Percentiles rank a stretch among this genome's conserved stretches.
Conservation (phyloP, 2,113 vertebrate species). For the Urocynchramus pylzowi region DNA sequence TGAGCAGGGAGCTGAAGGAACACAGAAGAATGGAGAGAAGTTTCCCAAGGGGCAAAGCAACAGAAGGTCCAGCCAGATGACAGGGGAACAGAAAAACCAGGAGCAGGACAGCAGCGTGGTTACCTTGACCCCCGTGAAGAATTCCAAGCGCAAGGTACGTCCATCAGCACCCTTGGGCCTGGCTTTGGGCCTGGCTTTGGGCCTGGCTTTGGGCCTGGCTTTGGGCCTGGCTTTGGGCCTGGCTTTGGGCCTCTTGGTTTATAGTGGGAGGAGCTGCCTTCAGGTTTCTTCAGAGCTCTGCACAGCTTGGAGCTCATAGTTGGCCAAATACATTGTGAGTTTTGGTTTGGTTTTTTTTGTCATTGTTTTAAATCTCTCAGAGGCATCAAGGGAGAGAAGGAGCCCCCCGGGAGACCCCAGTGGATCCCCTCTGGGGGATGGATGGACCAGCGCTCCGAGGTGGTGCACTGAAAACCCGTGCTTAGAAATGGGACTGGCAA, state of each 20-base stretch:
- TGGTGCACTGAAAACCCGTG: neutral
- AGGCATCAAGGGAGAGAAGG: neutral
- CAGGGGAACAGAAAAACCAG: slow-evolving; percentile 45
- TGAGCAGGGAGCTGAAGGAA: neutral
- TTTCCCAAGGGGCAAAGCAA: slow-evolving; percentile 35
- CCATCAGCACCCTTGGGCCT: neutral
- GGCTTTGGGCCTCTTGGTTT: neutral
- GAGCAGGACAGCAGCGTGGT: neutral
- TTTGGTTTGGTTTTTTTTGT: neutral
- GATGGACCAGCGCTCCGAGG: neutral
- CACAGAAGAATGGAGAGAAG: slow-evolving; percentile 40
- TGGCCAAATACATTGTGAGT: neutral
- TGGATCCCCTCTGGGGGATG: neutral
- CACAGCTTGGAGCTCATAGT: neutral
- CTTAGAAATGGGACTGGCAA: neutral
- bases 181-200: neutral
- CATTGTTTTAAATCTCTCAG: slow-evolving; percentile 46
- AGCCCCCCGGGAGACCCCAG: neutral
- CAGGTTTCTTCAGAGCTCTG: slow-evolving; percentile 10
- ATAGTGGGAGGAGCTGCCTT: neutral
- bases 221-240: too few relatives aligned
- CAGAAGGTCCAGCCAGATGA: slow-evolving; percentile 46
- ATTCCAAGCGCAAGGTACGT: slow-evolving; percentile 52
- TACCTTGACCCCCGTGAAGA: slow-evolving; percentile 38
- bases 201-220: too few relatives aligned